Percentiles rank a stretch among this genome's conserved stretches.
phyloP scores from a whole-genome alignment of 2,797 vertebrate genomes.

The Mus spretus region DNA sequence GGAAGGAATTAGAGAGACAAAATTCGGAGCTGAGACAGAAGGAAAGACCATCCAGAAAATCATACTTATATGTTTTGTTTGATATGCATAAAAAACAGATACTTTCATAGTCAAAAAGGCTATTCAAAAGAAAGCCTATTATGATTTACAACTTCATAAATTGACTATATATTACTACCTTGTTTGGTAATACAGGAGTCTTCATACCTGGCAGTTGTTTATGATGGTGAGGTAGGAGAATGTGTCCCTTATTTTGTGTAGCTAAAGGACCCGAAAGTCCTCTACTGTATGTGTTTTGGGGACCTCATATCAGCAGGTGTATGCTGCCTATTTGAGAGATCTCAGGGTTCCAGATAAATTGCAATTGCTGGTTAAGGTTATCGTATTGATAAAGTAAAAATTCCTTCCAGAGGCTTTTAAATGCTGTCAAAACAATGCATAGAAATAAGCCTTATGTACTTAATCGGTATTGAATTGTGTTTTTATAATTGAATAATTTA shows the following conservation, averaged over 20 bases:
- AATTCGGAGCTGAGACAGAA: too few relatives aligned
- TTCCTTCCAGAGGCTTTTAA: conserved; percentile 33
- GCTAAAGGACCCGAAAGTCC: neutral
- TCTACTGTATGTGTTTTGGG: too few relatives aligned
- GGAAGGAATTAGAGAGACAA: too few relatives aligned
- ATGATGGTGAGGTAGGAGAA: neutral
- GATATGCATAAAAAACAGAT: neutral
- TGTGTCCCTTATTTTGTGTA: conserved; percentile 54
- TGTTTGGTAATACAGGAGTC: neutral
- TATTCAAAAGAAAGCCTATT: neutral
- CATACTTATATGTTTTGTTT: neutral
- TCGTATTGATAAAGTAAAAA: conserved; percentile 67
- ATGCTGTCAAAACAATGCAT: neutral
- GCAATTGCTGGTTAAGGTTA: neutral
- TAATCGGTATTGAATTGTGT: neutral
- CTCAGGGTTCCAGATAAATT: too few relatives aligned
- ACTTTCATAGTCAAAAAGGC: too few relatives aligned
- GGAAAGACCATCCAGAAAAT: too few relatives aligned
- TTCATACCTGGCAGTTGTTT: neutral
- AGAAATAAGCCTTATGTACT: neutral
- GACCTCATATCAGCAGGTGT: too few relatives aligned
- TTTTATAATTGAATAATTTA: conserved; percentile 47
- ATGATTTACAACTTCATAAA: neutral
- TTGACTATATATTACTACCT: rapidly evolving
- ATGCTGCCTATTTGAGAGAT: too few relatives aligned